Base-by-base conservation (phyloP, 2,888 invertebrate species). In the Entomobrya proxima region DNA sequence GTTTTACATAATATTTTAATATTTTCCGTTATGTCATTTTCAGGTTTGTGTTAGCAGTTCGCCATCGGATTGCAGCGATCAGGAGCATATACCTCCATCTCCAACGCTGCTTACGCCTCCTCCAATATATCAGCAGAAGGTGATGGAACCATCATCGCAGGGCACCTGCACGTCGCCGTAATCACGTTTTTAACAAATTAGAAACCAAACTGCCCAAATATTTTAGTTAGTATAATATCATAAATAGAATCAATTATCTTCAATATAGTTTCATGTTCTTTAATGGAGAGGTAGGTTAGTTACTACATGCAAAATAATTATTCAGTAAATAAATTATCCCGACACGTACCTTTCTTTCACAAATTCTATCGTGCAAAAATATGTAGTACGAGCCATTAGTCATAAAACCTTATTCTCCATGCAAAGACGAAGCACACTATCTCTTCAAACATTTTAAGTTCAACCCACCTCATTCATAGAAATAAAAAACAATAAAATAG, bases 141-240 rank as follows among this genome's bases (percentile, higher is more conserved):
- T 32, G 13, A 18, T 24, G 35, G 58, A 35, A 40, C 50, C 74
- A 55, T n/a, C n/a, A n/a, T 30, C 40, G 35, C 69, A 24, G 27
- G 37, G 40, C 32, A 44, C 58, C 7, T 24, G 30, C 24, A 30
- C 55, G 30, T 40, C 72, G 9, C 52, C 24, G 40, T 50, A 69
- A 72, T 47, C 11, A 55, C 55, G 27, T 52, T 50, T 69, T 80
- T 67, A 50, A 80, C 35, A 69, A 61, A 40, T 44, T 78, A 32
- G 32, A 64, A 50, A 64, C 50, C 78, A 64, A 78, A 78, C 67
- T 78, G 78, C 50, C 78, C 67, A 67, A 47, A 61, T 37, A 76
- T 47, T 74, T 64, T 35, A 72, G 27, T 21, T 61, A 32, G 3
- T 61, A 32, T 61, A 32, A 15, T 18, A 32, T 32, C 30, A 30